phyloP scores from a whole-genome alignment of 23 tunicate species.

The Trididemnum miniatum region DNA sequence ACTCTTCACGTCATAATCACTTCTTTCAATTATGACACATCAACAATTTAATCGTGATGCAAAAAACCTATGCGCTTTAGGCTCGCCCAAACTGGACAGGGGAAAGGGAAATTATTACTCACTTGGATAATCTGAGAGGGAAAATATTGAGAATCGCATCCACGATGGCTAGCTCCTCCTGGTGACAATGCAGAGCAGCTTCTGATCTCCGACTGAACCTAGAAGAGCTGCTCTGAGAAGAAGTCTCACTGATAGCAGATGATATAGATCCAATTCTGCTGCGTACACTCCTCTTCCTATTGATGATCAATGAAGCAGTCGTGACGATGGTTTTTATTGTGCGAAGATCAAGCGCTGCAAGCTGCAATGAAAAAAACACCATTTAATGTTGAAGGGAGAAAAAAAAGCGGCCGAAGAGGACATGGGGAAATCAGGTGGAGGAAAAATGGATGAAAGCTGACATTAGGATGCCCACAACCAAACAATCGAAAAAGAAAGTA shows the following conservation, averaged over 20 bases:
- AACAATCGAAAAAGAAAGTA: no score
- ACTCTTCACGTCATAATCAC: no score
- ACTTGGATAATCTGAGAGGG: conserved; percentile 55
- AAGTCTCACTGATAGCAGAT: neutral
- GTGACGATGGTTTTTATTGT: conserved; percentile 43
- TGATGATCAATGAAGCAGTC: conserved; percentile 11
- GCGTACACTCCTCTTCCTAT: neutral
- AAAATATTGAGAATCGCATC: conserved; percentile 48
- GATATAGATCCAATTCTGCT: conserved; percentile 33
- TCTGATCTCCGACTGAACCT: conserved; percentile 72
- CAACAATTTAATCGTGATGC: no score
- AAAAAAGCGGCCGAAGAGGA: no score
- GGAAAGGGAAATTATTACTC: no score
- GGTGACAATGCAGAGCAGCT: conserved; percentile 27
- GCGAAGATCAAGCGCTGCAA: conserved; percentile 27
- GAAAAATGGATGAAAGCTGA: no score
- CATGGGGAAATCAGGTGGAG: no score
- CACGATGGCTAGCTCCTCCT: conserved; percentile 64
- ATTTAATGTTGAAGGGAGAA: neutral
- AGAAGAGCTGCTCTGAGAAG: conserved; percentile 38
- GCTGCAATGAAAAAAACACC: conserved; percentile 12
- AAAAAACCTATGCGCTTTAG: no score
- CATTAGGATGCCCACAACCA: no score
- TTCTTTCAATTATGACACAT: no score
- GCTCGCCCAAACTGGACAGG: no score